phyloP scores from a whole-genome alignment of 2,888 invertebrate genomes.

The Leucophenga montana region DNA sequence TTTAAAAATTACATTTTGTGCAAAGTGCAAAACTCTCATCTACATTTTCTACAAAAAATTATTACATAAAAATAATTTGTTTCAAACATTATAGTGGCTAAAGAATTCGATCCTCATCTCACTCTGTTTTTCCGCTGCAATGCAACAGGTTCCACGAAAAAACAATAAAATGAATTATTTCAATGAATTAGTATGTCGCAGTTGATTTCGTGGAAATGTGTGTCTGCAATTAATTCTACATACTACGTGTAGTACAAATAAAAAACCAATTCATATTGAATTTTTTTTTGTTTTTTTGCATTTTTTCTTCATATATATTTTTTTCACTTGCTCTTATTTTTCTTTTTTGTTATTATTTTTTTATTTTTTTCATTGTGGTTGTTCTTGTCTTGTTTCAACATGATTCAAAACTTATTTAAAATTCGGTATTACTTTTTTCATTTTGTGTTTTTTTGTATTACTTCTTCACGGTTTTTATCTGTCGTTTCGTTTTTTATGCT shows the following conservation, averaged over 20 bases:
- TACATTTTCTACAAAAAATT: no score
- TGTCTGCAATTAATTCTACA: not conserved
- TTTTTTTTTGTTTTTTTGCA: not conserved
- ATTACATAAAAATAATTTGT: no score
- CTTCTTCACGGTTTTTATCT: constrained; percentile 47
- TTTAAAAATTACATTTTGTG: no score
- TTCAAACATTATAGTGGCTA: no score
- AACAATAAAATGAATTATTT: not conserved
- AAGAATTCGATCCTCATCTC: no score
- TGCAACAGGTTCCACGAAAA: not conserved
- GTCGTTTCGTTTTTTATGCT: constrained; percentile 38
- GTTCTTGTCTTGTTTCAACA: constrained; percentile 19
- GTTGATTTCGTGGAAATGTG: not conserved
- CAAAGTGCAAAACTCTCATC: no score
- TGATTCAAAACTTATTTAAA: constrained; percentile 46
- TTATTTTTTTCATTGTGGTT: not conserved
- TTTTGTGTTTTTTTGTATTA: constrained; percentile 35
- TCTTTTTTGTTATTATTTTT: not conserved
- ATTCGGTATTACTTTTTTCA: constrained; percentile 49
- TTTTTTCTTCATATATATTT: constrained; percentile 29
- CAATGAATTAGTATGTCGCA: constrained; percentile 1
- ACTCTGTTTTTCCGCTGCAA: not conserved
- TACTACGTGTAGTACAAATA: not conserved
- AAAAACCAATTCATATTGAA: not conserved
- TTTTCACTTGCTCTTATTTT: constrained; percentile 9